Conservation (phyloP, 30 jellyfish, hydroid and myxozoan species). For the Aurelia aurita region DNA sequence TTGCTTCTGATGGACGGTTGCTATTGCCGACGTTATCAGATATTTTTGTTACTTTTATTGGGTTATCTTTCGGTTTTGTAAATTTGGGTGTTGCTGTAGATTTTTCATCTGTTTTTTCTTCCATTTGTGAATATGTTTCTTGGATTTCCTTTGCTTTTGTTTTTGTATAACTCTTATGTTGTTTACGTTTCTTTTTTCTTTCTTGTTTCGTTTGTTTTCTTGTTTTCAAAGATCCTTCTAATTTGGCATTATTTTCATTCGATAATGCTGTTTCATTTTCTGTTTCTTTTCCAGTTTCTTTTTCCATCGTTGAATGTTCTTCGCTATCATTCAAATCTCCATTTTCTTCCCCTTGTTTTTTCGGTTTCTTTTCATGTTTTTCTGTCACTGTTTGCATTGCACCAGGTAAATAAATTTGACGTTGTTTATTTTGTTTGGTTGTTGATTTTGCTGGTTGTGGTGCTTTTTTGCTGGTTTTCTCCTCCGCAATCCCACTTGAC, state of each 20-base stretch:
- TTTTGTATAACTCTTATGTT: neutral
- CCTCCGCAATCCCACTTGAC: neutral
- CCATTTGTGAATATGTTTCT: slow-evolving; percentile 9
- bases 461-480: neutral
- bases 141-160: neutral
- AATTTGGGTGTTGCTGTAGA: slow-evolving; percentile 58
- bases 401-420: slow-evolving; percentile 60
- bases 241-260: neutral
- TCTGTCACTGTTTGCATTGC: slow-evolving; percentile 60
- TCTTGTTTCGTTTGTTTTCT: slow-evolving; percentile 7
- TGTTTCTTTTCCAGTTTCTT: slow-evolving; percentile 29
- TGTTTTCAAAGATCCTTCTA: slow-evolving; percentile 2
- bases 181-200: slow-evolving; percentile 6
- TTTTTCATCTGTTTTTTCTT: slow-evolving; percentile 9
- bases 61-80: slow-evolving; percentile 59
- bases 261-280: slow-evolving; percentile 16
- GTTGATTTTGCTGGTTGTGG: slow-evolving; percentile 21
- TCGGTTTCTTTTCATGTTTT: slow-evolving; percentile 66
- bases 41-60: slow-evolving; percentile 37
- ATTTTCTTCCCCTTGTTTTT: slow-evolving; percentile 27
- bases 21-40: slow-evolving; percentile 21
- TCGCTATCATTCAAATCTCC: slow-evolving; percentile 9
- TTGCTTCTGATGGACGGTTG: slow-evolving; percentile 51
- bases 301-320: slow-evolving; percentile 18
- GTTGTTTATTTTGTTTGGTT: slow-evolving; percentile 29